These are phyloP conservation scores for Synanceia verrucosa DNA, from an alignment of 2,797 vertebrate genomes.

Conservation along the genomic window DNA sequence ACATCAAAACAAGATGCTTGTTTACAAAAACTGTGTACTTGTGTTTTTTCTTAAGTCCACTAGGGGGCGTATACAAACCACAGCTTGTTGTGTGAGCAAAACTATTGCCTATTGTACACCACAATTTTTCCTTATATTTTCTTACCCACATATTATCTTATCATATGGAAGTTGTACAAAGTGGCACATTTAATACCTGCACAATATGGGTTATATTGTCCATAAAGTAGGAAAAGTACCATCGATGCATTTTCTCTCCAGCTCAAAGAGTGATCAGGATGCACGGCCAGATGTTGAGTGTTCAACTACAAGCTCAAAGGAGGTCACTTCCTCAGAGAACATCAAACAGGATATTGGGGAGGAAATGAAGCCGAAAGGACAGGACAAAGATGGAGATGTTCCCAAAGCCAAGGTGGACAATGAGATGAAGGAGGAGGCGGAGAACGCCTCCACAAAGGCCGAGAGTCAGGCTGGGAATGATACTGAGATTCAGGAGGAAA, in stretches of 20 bases:
- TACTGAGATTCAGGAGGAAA: conserved; percentile 21
- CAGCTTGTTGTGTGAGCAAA: background rate
- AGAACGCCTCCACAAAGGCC: background rate
- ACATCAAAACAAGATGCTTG: conserved; percentile 39
- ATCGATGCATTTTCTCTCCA: conserved; percentile 32
- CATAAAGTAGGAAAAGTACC: background rate
- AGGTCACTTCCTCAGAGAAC: conserved; percentile 39
- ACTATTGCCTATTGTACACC: background rate
- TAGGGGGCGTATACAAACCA: conserved; percentile 53
- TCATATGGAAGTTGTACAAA: background rate
- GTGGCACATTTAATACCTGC: background rate
- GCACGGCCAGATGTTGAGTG: conserved; percentile 28
- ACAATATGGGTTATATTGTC: background rate
- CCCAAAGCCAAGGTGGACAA: conserved; percentile 22
- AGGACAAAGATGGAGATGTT: conserved; percentile 25
- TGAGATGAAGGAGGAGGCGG: background rate
- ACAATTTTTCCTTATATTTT: background rate
- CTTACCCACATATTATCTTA: background rate
- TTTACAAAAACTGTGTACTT: conserved; percentile 24
- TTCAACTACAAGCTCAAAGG: conserved; percentile 3
- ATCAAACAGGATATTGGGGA: conserved; percentile 28
- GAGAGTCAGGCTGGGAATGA: conserved; percentile 11
- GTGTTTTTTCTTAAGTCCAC: conserved; percentile 36
- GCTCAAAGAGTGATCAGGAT: conserved; percentile 40
- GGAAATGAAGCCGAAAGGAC: conserved; percentile 5